Evolutionary conservation across 2,888 invertebrate species (phyloP).

Genomic region (Stegophylla sp.): DNA sequence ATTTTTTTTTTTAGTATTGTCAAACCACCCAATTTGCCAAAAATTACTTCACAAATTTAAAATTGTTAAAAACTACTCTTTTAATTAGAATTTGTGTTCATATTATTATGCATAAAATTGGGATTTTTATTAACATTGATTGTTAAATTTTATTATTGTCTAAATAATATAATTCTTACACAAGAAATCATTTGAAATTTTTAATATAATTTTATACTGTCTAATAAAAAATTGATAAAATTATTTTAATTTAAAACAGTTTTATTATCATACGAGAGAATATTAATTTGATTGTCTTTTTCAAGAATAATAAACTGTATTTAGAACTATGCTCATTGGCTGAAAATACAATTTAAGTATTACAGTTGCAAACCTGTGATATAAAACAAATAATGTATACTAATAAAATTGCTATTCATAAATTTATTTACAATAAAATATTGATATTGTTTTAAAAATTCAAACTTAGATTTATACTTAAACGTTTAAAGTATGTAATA

Average conservation of each 20-base stretch:
- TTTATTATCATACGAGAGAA: conserved; percentile 13
- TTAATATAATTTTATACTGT: no score
- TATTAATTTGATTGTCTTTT: not conserved
- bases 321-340: no score
- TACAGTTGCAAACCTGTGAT: no score
- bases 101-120: not conserved
- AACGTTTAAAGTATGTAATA: no score
- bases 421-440: no score
- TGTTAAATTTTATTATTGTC: not conserved
- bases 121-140: not conserved
- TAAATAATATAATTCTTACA: not conserved
- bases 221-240: not conserved
- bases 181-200: no score
- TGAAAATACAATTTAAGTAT: no score
- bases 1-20: conserved; percentile 10
- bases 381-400: no score
- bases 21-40: not conserved
- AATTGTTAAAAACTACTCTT: not conserved
- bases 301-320: no score
- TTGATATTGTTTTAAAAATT: no score
- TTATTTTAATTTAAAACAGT: conserved; percentile 5
- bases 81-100: not conserved
- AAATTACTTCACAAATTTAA: not conserved
- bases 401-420: no score
- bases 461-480: no score